phyloP scores from a whole-genome alignment of 1,140 invertebrate genomes.

The Agraylea sexmaculata region DNA sequence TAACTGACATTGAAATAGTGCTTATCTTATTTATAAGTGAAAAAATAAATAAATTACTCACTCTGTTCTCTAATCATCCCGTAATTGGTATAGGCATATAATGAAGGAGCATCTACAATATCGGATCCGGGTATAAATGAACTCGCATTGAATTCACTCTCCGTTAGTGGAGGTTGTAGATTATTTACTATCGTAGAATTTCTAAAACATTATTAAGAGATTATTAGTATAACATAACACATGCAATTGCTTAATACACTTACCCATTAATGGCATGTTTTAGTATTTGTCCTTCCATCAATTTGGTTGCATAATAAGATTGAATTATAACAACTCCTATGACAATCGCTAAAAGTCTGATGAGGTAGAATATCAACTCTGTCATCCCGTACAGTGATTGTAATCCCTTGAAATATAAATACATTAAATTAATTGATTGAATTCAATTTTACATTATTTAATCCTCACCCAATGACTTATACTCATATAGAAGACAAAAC shows the following conservation, averaged over 20 bases:
- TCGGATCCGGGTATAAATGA: constrained; percentile 37
- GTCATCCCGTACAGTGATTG: constrained; percentile 47
- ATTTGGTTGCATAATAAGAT: constrained; percentile 42
- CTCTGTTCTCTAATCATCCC: constrained; percentile 34
- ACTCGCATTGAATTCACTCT: constrained; percentile 48
- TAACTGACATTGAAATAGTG: not conserved
- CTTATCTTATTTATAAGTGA: constrained; percentile 1
- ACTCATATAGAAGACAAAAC: constrained; percentile 56
- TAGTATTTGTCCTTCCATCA: constrained; percentile 29
- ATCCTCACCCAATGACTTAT: constrained; percentile 52
- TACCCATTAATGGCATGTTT: constrained; percentile 26
- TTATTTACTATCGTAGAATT: constrained; percentile 19
- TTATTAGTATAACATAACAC: constrained; percentile 15
- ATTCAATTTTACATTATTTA: not conserved
- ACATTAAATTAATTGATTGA: constrained; percentile 1
- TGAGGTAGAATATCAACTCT: constrained; percentile 47
- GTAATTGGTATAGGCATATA: constrained; percentile 36
- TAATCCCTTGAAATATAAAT: constrained; percentile 37
- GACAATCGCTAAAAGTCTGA: constrained; percentile 44
- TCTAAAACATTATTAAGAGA: constrained; percentile 6
- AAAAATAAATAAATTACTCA: constrained; percentile 17
- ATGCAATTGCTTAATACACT: constrained; percentile 23
- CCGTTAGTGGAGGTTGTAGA: constrained; percentile 30
- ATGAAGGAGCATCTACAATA: constrained; percentile 12
- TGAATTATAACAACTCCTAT: constrained; percentile 47